phyloP scores from a whole-genome alignment of 2,888 invertebrate species.

The Tuta absoluta region DNA sequence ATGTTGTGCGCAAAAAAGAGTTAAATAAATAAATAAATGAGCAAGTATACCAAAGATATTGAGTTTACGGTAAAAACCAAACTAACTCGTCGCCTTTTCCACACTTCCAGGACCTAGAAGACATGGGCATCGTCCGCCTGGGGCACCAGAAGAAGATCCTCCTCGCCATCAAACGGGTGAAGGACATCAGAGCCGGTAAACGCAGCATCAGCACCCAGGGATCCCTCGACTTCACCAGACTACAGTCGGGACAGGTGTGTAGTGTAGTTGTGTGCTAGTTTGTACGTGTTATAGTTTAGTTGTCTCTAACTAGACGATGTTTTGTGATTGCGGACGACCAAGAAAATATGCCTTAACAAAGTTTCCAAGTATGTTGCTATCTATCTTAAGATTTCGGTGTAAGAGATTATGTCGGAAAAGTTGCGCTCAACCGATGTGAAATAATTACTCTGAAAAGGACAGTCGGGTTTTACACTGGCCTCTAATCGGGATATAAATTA shows the following conservation, averaged over 20 bases:
- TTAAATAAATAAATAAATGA: too few species aligned
- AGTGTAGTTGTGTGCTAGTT: constrained; percentile 56
- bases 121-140: constrained; percentile 94
- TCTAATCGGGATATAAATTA: too few species aligned
- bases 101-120: constrained; percentile 90
- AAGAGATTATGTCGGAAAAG: too few species aligned
- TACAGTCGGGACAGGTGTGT: constrained; percentile 75
- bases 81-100: not conserved
- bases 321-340: constrained; percentile 52
- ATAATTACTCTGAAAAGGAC: too few species aligned
- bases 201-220: constrained; percentile 81
- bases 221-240: constrained; percentile 71
- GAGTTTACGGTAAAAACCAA: not conserved
- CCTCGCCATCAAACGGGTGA: constrained; percentile 97
- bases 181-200: constrained; percentile 95
- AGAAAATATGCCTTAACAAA: too few species aligned
- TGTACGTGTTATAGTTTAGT: constrained; percentile 59
- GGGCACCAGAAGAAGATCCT: constrained; percentile 99
- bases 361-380: too few species aligned
- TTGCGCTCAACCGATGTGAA: too few species aligned
- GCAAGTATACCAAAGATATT: too few species aligned
- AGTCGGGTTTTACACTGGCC: too few species aligned
- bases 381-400: too few species aligned
- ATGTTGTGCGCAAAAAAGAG: too few species aligned
- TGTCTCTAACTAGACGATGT: constrained; percentile 44